Evolutionary conservation across 2,797 vertebrate species (phyloP).

Genomic region (Gymnocypris eckloni): DNA sequence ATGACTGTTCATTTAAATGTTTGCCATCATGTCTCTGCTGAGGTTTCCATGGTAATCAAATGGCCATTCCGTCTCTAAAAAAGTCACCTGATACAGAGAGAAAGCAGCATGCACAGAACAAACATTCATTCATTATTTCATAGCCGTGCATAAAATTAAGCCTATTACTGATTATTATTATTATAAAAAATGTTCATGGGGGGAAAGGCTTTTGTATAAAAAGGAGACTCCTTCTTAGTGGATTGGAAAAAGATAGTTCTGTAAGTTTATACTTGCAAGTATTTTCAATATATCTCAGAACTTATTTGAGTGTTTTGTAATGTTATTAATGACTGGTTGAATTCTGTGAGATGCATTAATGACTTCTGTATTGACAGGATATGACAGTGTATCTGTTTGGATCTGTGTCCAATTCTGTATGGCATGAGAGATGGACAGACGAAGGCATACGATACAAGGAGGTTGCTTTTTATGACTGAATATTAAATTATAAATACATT

Average conservation of each 20-base stretch:
- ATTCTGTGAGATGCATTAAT: slow-evolving; percentile 4
- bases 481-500: not conserved
- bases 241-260: not conserved
- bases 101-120: slow-evolving; percentile 27
- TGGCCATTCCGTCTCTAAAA: slow-evolving; percentile 55
- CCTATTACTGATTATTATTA: not conserved
- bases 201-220: not conserved
- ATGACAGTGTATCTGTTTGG: slow-evolving; percentile 20
- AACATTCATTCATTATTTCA: not conserved
- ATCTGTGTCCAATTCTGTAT: slow-evolving; percentile 19
- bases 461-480: not conserved
- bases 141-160: slow-evolving; percentile 3
- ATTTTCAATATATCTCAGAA: not conserved
- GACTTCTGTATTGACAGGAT: slow-evolving; percentile 14
- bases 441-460: not conserved
- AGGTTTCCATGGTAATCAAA: slow-evolving; percentile 66
- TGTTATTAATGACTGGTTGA: not conserved
- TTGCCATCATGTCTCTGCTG: slow-evolving; percentile 50
- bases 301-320: not conserved
- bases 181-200: too few relatives aligned
- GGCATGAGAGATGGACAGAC: not conserved
- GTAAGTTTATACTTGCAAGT: not conserved
- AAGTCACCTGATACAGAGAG: slow-evolving; percentile 51
- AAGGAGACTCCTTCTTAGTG: not conserved
- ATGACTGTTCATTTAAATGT: slow-evolving; percentile 61